A percentile compares a stretch with the other conserved stretches of the same genome.
Conservation (phyloP, 2,888 invertebrate genomes). For the Idaea dimidiata region DNA sequence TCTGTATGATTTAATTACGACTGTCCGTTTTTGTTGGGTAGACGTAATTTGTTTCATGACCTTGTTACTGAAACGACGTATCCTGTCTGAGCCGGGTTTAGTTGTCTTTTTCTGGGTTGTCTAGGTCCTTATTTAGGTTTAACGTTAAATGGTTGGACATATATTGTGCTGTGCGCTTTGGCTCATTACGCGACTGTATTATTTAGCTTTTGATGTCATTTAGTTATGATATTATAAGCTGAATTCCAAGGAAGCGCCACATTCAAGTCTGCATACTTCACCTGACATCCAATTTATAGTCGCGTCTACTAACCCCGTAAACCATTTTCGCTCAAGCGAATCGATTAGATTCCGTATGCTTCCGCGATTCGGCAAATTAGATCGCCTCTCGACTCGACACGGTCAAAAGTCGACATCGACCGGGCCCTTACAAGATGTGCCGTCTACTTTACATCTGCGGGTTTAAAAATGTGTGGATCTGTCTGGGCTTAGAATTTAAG, state of each 20-base stretch:
- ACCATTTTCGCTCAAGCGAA: conserved; percentile 41
- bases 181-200: neutral
- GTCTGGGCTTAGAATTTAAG: conserved; percentile 25
- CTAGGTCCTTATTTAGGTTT: neutral
- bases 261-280: conserved; percentile 16
- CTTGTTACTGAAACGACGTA: conserved; percentile 8
- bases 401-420: conserved; percentile 77
- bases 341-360: conserved; percentile 76
- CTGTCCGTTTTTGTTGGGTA: conserved; percentile 14
- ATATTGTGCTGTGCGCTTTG: neutral
- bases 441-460: conserved; percentile 55
- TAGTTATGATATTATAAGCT: neutral
- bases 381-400: conserved; percentile 74
- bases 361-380: conserved; percentile 76
- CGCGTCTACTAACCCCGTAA: conserved; percentile 25
- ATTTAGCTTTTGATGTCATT: neutral
- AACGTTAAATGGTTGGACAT: neutral
- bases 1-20: conserved; percentile 42
- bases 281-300: conserved; percentile 25
- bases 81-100: conserved; percentile 4
- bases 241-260: conserved; percentile 6
- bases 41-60: conserved; percentile 2
- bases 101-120: conserved; percentile 2
- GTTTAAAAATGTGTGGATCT: conserved; percentile 56
- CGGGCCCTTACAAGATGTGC: conserved; percentile 62